These are phyloP conservation scores for Falco rusticolus DNA, from an alignment of 2,797 vertebrate genomes.

Conservation along the genomic window DNA sequence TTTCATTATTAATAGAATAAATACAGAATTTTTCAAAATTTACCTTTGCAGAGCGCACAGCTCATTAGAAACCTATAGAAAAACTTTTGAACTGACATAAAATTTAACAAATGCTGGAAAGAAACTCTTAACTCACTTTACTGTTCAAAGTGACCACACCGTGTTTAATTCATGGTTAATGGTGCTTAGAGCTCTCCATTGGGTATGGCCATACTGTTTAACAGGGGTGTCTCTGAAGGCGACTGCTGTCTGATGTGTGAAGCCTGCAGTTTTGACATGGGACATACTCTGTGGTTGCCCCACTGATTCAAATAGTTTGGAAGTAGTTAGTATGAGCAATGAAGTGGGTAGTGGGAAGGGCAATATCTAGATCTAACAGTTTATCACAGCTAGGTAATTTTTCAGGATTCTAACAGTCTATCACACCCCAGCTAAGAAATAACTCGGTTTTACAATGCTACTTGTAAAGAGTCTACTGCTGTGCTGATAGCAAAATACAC, in stretches of 20 bases:
- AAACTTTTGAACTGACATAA: neutral
- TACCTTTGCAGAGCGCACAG: neutral
- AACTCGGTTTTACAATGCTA: neutral
- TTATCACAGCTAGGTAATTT: neutral
- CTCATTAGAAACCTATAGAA: neutral
- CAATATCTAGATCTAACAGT: neutral
- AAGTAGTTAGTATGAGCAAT: neutral
- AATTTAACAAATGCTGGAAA: neutral
- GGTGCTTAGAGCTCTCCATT: neutral
- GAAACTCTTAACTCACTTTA: neutral
- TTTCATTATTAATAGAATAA: neutral
- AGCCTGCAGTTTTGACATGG: neutral
- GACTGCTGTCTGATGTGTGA: rapidly evolving
- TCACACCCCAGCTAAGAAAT: neutral
- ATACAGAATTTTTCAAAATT: neutral
- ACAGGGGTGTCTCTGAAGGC: neutral
- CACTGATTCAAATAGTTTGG: neutral
- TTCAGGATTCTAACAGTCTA: conserved; percentile 2
- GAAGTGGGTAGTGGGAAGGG: neutral
- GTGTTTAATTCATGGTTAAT: neutral
- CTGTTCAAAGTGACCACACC: neutral
- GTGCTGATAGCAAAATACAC: conserved; percentile 26
- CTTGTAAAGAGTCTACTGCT: neutral
- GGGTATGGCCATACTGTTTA: neutral
- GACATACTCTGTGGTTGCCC: neutral